Conservation (phyloP, 2,797 vertebrate genomes). For the Myripristis murdjan region DNA sequence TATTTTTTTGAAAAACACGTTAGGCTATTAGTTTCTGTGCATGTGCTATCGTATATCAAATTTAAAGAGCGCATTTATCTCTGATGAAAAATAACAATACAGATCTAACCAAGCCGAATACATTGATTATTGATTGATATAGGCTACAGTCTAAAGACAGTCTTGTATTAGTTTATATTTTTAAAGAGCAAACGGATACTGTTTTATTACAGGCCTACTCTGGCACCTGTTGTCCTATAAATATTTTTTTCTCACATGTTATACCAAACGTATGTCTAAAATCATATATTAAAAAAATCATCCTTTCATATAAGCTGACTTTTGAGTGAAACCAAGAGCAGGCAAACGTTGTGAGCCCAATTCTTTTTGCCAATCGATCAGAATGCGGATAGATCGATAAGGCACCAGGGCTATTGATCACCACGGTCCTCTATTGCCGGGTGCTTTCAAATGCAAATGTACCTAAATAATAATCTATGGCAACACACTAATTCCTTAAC, state of each 20-base stretch:
- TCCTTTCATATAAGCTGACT: constrained; percentile 35
- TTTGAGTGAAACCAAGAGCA: constrained; percentile 61
- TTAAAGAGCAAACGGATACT: neutral
- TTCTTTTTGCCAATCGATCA: constrained; percentile 82
- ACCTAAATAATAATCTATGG: constrained; percentile 84
- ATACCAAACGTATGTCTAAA: constrained; percentile 1
- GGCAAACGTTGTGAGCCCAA: constrained; percentile 68
- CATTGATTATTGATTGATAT: constrained; percentile 51
- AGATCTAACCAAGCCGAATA: constrained; percentile 26
- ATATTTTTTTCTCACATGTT: constrained; percentile 20
- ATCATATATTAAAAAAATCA: no score
- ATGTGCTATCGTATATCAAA: no score
- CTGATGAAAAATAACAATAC: neutral
- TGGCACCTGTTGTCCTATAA: constrained; percentile 67
- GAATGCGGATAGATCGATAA: constrained; percentile 84
- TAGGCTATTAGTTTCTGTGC: no score
- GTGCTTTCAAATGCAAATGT: constrained; percentile 85
- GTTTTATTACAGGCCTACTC: constrained; percentile 21
- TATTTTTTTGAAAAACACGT: neutral
- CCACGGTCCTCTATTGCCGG: constrained; percentile 76
- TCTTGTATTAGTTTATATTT: neutral
- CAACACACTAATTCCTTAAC: constrained; percentile 83
- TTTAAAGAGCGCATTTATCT: neutral
- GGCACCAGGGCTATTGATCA: constrained; percentile 84
- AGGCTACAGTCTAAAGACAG: neutral